A percentile compares a stretch with the other conserved stretches of the same genome.
Evolutionary conservation across 2,797 vertebrate species (phyloP).

Genomic region (Sciurus vulgaris): DNA sequence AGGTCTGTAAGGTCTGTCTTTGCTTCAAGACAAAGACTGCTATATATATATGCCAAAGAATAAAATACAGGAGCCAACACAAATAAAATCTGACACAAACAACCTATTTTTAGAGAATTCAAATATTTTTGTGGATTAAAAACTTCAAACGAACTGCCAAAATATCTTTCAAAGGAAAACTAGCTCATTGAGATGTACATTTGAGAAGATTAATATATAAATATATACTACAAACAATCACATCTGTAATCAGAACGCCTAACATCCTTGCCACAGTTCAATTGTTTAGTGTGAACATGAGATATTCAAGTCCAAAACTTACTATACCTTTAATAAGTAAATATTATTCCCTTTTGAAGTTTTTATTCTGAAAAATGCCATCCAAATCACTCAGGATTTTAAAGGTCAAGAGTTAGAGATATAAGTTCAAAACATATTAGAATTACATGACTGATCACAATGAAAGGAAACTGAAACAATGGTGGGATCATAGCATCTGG

Average conservation of each 20-base stretch:
- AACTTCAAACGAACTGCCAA: background rate
- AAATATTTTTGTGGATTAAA: background rate
- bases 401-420: background rate
- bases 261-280: background rate
- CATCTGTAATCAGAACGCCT: background rate
- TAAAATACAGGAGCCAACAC: background rate
- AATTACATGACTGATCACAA: background rate
- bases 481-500: accelerated
- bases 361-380: slow-evolving; percentile 13
- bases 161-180: background rate
- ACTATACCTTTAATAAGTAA: background rate
- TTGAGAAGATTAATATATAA: slow-evolving; percentile 40
- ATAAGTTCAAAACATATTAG: background rate
- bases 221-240: background rate
- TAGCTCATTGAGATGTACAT: background rate
- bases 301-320: background rate
- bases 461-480: background rate
- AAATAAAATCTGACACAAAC: background rate
- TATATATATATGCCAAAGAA: background rate
- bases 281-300: background rate
- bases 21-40: background rate
- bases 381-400: background rate
- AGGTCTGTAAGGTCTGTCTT: background rate
- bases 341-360: background rate
- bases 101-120: background rate